Evolutionary conservation across 2,888 invertebrate genomes (phyloP).

Genomic region (Polydrusus tereticollis): DNA sequence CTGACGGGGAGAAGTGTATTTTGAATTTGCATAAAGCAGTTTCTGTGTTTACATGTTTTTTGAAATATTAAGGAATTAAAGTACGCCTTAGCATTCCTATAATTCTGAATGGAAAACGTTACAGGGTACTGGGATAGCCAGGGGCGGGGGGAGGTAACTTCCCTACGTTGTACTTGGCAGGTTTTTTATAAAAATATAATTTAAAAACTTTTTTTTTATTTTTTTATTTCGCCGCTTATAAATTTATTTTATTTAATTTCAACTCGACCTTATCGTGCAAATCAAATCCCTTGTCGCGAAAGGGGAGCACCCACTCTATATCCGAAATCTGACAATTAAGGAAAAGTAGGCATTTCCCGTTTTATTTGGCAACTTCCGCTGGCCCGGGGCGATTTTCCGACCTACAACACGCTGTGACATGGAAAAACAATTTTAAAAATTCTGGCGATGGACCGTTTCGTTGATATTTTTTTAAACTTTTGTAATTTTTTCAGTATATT

Average conservation of each 20-base stretch:
- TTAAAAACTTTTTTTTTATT: too few species aligned
- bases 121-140: too few species aligned
- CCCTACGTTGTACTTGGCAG: too few species aligned
- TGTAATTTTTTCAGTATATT: too few species aligned
- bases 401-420: neutral
- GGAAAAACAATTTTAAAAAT: neutral
- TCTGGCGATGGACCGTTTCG: too few species aligned
- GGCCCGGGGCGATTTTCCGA: slow-evolving; percentile 30
- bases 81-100: too few species aligned
- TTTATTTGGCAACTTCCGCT: slow-evolving; percentile 41
- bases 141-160: too few species aligned
- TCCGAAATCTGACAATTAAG: slow-evolving; percentile 46
- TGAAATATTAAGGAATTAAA: too few species aligned
- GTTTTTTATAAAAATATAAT: too few species aligned
- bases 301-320: slow-evolving; percentile 27
- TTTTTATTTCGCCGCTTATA: neutral
- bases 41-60: too few species aligned
- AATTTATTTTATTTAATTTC: neutral
- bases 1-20: neutral
- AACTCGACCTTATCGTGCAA: neutral
- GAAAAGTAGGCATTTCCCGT: slow-evolving; percentile 44
- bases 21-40: neutral
- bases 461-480: neutral
- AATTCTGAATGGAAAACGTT: too few species aligned
- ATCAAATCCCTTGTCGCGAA: neutral